Evolutionary conservation across 2,888 invertebrate species (phyloP).

Genomic region (Merodon equestris): DNA sequence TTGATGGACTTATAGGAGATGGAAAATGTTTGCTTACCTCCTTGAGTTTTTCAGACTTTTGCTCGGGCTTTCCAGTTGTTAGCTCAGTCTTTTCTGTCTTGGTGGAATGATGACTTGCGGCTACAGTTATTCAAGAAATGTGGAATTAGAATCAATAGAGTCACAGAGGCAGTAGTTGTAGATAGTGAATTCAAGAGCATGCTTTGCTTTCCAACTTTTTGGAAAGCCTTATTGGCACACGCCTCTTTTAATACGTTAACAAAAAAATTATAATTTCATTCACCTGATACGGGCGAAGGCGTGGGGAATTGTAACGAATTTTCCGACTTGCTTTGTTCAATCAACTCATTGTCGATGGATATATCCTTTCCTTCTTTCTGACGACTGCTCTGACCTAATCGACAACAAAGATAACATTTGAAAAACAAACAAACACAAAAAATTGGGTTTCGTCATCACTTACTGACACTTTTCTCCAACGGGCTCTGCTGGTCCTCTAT

Average conservation of each 20-base stretch:
- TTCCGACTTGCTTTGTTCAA: conserved; percentile 72
- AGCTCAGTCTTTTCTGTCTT: conserved; percentile 73
- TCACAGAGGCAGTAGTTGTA: no score
- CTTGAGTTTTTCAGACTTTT: conserved; percentile 70
- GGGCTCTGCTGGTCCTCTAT: conserved; percentile 64
- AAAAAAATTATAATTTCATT: conserved; percentile 28
- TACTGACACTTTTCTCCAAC: conserved; percentile 70
- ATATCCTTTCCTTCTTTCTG: conserved; percentile 71
- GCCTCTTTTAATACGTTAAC: neutral
- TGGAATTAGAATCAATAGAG: no score
- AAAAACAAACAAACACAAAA: no score
- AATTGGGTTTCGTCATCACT: conserved; percentile 4
- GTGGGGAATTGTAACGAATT: conserved; percentile 70
- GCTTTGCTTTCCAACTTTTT: neutral
- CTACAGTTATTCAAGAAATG: conserved; percentile 58
- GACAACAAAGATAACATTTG: neutral
- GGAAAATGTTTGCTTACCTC: conserved; percentile 68
- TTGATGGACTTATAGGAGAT: neutral
- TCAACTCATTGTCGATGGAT: conserved; percentile 69
- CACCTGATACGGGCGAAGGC: conserved; percentile 72
- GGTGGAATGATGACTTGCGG: conserved; percentile 66
- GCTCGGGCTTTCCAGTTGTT: conserved; percentile 72
- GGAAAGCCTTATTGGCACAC: neutral
- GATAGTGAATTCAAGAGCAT: neutral
- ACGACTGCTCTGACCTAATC: conserved; percentile 69